Evolutionary conservation across 1,140 invertebrate genomes (phyloP), one percentile per base, ranked within the genome.

Genomic region (Diachasmimorpha longicaudata): DNA sequence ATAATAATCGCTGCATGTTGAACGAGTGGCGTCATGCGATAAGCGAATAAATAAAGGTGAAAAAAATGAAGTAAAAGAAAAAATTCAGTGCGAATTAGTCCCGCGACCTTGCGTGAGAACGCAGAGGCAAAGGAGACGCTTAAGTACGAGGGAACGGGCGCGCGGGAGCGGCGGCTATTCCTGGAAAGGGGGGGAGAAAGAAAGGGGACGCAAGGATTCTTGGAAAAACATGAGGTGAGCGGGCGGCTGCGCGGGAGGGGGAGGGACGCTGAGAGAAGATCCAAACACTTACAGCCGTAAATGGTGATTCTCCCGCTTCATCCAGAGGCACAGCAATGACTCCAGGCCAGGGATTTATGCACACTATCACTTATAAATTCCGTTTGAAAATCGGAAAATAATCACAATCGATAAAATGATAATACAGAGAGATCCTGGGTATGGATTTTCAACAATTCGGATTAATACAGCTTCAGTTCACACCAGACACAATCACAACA

Each of bases 281-380:
- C 16, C 25, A 70, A 23, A 67, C 42, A 77, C 79, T 81, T 77
- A 81, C 79, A 67, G 55, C 81, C 80, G 36, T 78, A 77, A 21
- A 77, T 77, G 79, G 78, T 23, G n/a, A 44, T 73, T 70, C 68
- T 55, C 73, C 39, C 69, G 39, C 23, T 8, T 13, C n/a, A 23
- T 23, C n/a, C 74, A 9, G 31, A 4, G 67, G 48, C 19, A 21
- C 4, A 19, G 37, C 21, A 36, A 25, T 36, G 63, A 39, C 67
- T 69, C 36, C 5, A 66, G 23, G 23, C 19, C 58, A 11, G 14
- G 58, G 23, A 66, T 31, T 6, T 31, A 23, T 13, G 25, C 14
- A 31, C 58, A 66, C 58, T 21, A 11, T 10, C 58, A 31, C 21
- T 25, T 11, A 79, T 70, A 31, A 16, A 55, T n/a, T 55, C 14